Evolutionary conservation across 2,888 invertebrate species (phyloP).

Genomic region (Acrocyrtus sp.): DNA sequence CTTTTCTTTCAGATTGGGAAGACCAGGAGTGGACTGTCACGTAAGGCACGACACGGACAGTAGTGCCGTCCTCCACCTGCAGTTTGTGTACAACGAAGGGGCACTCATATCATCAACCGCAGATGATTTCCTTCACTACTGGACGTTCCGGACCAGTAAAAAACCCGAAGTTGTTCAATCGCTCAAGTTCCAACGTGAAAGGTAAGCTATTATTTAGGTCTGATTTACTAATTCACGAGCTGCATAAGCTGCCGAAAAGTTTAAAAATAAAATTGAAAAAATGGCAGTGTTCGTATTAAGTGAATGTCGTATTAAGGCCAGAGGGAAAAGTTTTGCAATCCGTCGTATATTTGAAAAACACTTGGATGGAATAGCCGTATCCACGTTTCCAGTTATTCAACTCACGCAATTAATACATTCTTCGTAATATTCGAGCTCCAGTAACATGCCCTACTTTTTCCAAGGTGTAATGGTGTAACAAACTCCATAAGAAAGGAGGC

Average conservation of each 20-base stretch:
- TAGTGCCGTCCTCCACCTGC: conserved; percentile 86
- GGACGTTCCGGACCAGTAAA: conserved; percentile 93
- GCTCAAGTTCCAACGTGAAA: conserved; percentile 96
- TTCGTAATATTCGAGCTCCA: too few relatives aligned
- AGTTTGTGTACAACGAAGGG: conserved; percentile 97
- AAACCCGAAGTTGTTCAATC: conserved; percentile 94
- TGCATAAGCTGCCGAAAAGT: too few relatives aligned
- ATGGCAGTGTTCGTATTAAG: too few relatives aligned
- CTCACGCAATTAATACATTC: too few relatives aligned
- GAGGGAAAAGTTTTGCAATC: too few relatives aligned
- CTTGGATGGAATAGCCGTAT: too few relatives aligned
- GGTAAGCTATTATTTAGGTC: conserved; percentile 70
- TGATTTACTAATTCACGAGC: neutral
- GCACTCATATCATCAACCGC: conserved; percentile 94
- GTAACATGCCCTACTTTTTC: too few relatives aligned
- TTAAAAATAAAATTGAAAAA: too few relatives aligned
- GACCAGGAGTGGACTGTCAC: conserved; percentile 96
- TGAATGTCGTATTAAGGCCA: too few relatives aligned
- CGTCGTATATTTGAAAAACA: too few relatives aligned
- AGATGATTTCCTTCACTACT: conserved; percentile 95
- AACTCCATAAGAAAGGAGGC: too few relatives aligned
- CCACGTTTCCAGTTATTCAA: neutral
- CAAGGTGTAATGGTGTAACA: too few relatives aligned
- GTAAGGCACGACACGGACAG: conserved; percentile 79
- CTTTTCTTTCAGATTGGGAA: conserved; percentile 81